Evolutionary conservation across 2,888 invertebrate genomes (phyloP).

Genomic region (Stenurella melanura): DNA sequence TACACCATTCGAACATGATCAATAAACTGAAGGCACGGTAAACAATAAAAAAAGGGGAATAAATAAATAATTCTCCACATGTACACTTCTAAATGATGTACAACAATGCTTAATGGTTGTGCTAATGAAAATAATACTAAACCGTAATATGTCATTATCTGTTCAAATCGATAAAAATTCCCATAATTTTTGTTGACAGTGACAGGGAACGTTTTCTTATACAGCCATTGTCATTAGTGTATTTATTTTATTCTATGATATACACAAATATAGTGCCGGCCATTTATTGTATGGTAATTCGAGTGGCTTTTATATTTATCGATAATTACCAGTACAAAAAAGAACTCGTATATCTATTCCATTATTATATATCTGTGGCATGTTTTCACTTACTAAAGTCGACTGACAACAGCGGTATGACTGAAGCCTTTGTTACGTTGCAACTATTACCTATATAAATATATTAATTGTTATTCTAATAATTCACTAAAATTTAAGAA

Average conservation of each 20-base stretch:
- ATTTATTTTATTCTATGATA: constrained; percentile 15
- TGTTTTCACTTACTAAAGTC: neutral
- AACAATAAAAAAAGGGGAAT: constrained; percentile 24
- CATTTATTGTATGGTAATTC: neutral
- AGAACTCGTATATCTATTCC: neutral
- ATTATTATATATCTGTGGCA: neutral
- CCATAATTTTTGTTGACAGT: constrained; percentile 32
- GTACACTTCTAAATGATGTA: constrained; percentile 32
- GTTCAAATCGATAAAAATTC: constrained; percentile 16
- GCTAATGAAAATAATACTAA: constrained; percentile 57
- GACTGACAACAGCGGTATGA: too few relatives aligned
- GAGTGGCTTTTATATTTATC: constrained; percentile 7
- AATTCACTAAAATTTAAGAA: too few relatives aligned
- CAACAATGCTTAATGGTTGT: constrained; percentile 56
- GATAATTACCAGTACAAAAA: neutral
- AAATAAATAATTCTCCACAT: constrained; percentile 25
- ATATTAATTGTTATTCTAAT: too few relatives aligned
- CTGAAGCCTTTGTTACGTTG: too few relatives aligned
- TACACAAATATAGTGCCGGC: constrained; percentile 9
- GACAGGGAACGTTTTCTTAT: constrained; percentile 22
- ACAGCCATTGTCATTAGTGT: constrained; percentile 28
- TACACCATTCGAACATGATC: constrained; percentile 11
- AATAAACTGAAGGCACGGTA: constrained; percentile 11
- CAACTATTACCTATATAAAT: too few relatives aligned
- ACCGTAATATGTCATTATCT: constrained; percentile 33